phyloP scores from a whole-genome alignment of 2,113 vertebrate genomes.

The Notothenia rossii region DNA sequence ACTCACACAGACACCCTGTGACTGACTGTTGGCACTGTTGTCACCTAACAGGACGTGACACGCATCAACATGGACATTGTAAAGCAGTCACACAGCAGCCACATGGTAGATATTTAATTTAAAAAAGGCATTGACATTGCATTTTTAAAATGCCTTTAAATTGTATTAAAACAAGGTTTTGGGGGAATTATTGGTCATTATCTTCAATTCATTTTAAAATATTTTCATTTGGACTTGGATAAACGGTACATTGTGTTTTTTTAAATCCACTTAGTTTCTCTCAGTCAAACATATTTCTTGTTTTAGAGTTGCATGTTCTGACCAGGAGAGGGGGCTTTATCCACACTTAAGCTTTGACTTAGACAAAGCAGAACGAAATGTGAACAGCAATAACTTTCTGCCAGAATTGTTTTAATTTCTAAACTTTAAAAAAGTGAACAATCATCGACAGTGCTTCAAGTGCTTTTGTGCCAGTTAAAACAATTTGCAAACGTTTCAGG shows the following conservation, averaged over 20 bases:
- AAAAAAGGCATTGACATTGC: not conserved
- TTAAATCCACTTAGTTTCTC: not conserved
- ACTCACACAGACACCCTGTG: constrained; percentile 22
- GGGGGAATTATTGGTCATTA: not conserved
- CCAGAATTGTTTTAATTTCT: not conserved
- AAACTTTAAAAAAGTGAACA: not conserved
- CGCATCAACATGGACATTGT: constrained; percentile 39
- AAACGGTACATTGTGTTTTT: constrained; percentile 5
- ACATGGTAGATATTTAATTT: constrained; percentile 4
- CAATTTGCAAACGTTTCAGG: not conserved
- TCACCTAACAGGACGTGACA: constrained; percentile 24
- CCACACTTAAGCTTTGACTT: constrained; percentile 34
- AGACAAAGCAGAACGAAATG: no score
- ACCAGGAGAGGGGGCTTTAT: constrained; percentile 73
- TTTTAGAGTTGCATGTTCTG: constrained; percentile 12
- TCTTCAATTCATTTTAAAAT: not conserved
- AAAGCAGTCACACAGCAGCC: constrained; percentile 13
- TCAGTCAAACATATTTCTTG: constrained; percentile 7
- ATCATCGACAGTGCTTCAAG: not conserved
- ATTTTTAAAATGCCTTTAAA: not conserved
- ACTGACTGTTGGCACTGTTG: constrained; percentile 54
- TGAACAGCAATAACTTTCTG: not conserved
- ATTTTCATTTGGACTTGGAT: not conserved
- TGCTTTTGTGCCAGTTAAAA: not conserved
- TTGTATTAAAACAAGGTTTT: not conserved